Evolutionary conservation across 2,888 invertebrate species (phyloP), one percentile per base, ranked within the genome.

Genomic region (Noctua comes): DNA sequence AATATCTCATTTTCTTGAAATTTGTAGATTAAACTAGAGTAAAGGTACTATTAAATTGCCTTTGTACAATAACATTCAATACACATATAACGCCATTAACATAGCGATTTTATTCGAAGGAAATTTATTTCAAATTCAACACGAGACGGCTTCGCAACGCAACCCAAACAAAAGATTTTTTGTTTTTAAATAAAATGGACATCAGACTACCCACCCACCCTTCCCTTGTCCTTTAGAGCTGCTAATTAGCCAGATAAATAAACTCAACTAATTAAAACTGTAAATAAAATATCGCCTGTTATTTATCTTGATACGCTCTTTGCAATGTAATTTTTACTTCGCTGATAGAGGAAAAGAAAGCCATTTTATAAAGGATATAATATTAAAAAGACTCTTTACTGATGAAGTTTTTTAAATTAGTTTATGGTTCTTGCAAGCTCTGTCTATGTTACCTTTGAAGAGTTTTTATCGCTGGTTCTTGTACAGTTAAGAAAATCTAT

Each of bases 231-330:
- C n/a, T 73, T 78, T 68, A 88, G 73, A 79, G 78, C 71, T 51
- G 62, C 81, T 88, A 89, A 89, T 89, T 87, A 84, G 76, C 27
- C 68, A 46, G 82, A 81, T 84, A 89, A 89, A 88, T 85, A 88
- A 82, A 82, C 72, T 36, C 36, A 5, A 84, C 83, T 86, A 88
- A 89, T 89, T 89, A 89, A 84, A 90, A 86, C 57, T 68, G 73
- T 81, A 82, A 89, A 86, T 79, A 83, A 85, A 89, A 83, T 73
- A 80, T 77, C 6, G 66, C 57, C 75, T 59, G 43, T 76, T 78
- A 65, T 84, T 86, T 86, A 54, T 80, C 77, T 74, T 79, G 64
- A 72, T 72, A 79, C 71, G 59, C 68, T 86, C 21, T 79, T 86
- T 69, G 87, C 75, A 48, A 68, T 13, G 68, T 75, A 48, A 62